A percentile compares a stretch with the other conserved stretches of the same genome.
Evolutionary conservation across 2,113 vertebrate species (phyloP).

Genomic region (Xyrauchen texanus): DNA sequence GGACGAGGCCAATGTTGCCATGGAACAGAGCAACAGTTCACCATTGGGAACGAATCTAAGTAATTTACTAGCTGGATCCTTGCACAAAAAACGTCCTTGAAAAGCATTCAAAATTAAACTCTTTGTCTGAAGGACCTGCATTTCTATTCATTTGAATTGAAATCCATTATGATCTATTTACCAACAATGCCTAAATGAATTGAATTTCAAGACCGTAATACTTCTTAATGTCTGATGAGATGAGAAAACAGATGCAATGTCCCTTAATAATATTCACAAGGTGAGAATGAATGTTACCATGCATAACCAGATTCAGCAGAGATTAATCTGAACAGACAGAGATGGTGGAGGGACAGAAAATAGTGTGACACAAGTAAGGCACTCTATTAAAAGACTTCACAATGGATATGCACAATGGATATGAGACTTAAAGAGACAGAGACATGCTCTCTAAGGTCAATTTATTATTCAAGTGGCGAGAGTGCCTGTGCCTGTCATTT

Average conservation of each 20-base stretch:
- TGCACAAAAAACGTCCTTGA: background rate
- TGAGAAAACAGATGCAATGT: constrained; percentile 15
- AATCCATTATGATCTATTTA: constrained; percentile 31
- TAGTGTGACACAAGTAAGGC: background rate
- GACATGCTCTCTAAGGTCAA: constrained; percentile 50
- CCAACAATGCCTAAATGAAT: constrained; percentile 27
- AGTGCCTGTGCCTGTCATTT: constrained; percentile 42
- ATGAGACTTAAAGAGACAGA: constrained; percentile 47
- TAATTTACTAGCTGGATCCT: constrained; percentile 12
- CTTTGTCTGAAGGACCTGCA: background rate
- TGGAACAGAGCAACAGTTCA: no score
- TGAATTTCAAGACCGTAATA: constrained; percentile 18
- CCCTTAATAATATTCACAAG: constrained; percentile 34
- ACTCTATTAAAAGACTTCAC: constrained; percentile 42
- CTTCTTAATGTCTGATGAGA: constrained; percentile 7
- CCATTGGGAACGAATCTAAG: background rate
- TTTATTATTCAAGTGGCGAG: constrained; percentile 54
- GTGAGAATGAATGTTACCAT: constrained; percentile 19
- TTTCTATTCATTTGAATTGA: constrained; percentile 2
- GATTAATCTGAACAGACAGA: constrained; percentile 31
- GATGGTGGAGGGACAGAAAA: constrained; percentile 31
- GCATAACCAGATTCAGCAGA: constrained; percentile 21
- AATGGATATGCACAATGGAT: constrained; percentile 53
- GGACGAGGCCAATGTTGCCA: no score
- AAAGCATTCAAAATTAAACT: background rate